Base-by-base conservation (phyloP, 2,888 invertebrate genomes). In the Luffia ferchaultella region DNA sequence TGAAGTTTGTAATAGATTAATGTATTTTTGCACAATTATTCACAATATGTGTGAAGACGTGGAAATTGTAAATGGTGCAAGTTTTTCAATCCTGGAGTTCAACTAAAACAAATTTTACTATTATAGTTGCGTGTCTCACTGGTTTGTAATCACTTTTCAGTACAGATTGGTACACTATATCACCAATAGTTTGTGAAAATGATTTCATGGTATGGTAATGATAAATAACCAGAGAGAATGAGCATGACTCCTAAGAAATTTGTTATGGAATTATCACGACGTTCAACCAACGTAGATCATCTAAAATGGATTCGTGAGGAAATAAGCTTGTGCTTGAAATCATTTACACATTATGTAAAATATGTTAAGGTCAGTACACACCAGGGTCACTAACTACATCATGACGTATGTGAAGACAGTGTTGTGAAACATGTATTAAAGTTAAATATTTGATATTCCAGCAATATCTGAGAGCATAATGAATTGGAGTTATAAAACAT, bases 381-480 rank as follows among this genome's bases (percentile, higher is more conserved):
- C 59, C 67, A 75, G 76, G 79, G 72, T 73, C 70, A 67, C 63
- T 50, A 49, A 68, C 61, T 69, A 30, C 12, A 71, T 72, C 73
- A 67, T 75, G n/a, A n/a, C n/a, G n/a, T 67, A 70, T 72, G 64
- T 70, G 73, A 68, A 67, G 67, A 64, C 64, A 62, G 68, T 64
- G 60, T 61, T 65, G 77, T 62, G 70, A 64, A 71, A 68, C 75
- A 69, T 76, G 68, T 78, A 83, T 80, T 83, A 83, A 84, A 84
- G 73, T 67, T 78, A n/a, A 73, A 75, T 76, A 70, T 85, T 85
- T 85, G 78, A 85, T 70, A 82, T 85, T 85, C 77, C 85, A 85
- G 85, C 84, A 71, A 69, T 73, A 70, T 74, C 62, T 71, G 70
- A 77, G 68, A 76, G 70, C 69, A 69, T 76, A 72, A 75, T 73